Percentiles rank a stretch among this genome's conserved stretches.
Evolutionary conservation across 2,797 vertebrate genomes (phyloP).

Genomic region (Enteromius paludinosus): DNA sequence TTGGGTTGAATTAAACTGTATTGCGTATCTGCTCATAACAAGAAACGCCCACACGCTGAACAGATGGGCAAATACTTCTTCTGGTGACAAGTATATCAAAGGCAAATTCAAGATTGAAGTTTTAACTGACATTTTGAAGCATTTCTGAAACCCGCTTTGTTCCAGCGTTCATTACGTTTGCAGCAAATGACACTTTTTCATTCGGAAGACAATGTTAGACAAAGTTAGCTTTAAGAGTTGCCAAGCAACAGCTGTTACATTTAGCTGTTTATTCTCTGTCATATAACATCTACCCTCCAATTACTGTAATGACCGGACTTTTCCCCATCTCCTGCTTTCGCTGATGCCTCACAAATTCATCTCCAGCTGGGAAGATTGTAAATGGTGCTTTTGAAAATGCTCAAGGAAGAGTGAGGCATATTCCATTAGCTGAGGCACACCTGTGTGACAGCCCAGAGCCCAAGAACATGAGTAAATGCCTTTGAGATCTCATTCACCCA

Average conservation of each 20-base stretch:
- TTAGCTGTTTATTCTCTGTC: constrained; percentile 56
- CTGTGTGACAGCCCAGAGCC: constrained; percentile 34
- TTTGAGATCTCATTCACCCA: constrained; percentile 31
- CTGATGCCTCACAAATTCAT: constrained; percentile 6
- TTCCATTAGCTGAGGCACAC: constrained; percentile 45
- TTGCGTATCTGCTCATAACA: not conserved
- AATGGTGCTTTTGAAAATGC: constrained; percentile 36
- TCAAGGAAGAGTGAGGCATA: constrained; percentile 13
- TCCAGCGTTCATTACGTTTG: constrained; percentile 11
- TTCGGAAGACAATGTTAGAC: constrained; percentile 38
- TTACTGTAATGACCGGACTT: constrained; percentile 63
- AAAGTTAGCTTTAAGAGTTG: constrained; percentile 69
- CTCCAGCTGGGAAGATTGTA: constrained; percentile 27
- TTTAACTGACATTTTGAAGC: not conserved
- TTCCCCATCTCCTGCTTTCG: constrained; percentile 16
- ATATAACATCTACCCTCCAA: constrained; percentile 59
- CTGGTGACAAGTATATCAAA: constrained; percentile 11
- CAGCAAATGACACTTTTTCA: constrained; percentile 10
- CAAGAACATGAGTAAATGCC: constrained; percentile 36
- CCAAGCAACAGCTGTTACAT: constrained; percentile 71
- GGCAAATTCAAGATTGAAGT: not conserved
- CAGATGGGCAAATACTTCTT: not conserved
- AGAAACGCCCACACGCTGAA: not conserved
- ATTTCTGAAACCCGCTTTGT: not conserved
- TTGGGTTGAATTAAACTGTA: not conserved